These are phyloP conservation scores for Pocillopora verrucosa DNA, from an alignment of 64 coral and sea anemone genomes.

Conservation along the genomic window DNA sequence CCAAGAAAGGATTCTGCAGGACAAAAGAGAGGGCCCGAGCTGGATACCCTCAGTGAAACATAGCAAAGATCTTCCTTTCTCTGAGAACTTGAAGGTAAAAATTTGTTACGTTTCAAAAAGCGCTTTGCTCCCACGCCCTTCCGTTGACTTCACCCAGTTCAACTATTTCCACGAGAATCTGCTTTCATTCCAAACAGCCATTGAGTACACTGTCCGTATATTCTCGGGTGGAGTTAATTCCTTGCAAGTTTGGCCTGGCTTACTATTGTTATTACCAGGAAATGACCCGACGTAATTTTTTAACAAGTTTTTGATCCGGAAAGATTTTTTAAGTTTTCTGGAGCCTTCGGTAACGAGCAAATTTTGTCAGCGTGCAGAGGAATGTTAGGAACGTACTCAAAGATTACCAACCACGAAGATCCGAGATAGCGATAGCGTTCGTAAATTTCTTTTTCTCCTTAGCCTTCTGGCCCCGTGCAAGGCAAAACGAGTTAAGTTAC, in stretches of 20 bases:
- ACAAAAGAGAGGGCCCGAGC: too few relatives aligned
- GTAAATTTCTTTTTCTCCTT: constrained; percentile 2
- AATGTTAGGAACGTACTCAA: constrained; percentile 19
- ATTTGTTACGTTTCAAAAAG: too few relatives aligned
- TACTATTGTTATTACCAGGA: background rate
- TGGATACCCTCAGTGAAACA: too few relatives aligned
- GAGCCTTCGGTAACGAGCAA: constrained; percentile 12
- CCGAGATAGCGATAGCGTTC: constrained; percentile 23
- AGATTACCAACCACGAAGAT: constrained; percentile 30
- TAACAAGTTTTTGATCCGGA: background rate
- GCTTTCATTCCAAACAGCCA: background rate
- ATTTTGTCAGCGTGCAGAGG: constrained; percentile 35
- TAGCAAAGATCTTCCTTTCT: too few relatives aligned
- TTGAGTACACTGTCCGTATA: background rate
- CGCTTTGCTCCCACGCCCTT: background rate
- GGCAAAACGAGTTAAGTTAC: background rate
- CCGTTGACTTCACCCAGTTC: background rate
- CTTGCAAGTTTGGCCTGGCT: background rate
- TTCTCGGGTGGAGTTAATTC: constrained; percentile 15
- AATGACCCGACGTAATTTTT: background rate
- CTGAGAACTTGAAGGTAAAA: too few relatives aligned
- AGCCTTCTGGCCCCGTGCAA: constrained; percentile 25
- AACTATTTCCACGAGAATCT: background rate
- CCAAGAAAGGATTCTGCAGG: too few relatives aligned
- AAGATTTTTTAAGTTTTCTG: background rate